Evolutionary conservation across 2,113 vertebrate species (phyloP).

Genomic region (human (Homo sapiens)): DNA sequence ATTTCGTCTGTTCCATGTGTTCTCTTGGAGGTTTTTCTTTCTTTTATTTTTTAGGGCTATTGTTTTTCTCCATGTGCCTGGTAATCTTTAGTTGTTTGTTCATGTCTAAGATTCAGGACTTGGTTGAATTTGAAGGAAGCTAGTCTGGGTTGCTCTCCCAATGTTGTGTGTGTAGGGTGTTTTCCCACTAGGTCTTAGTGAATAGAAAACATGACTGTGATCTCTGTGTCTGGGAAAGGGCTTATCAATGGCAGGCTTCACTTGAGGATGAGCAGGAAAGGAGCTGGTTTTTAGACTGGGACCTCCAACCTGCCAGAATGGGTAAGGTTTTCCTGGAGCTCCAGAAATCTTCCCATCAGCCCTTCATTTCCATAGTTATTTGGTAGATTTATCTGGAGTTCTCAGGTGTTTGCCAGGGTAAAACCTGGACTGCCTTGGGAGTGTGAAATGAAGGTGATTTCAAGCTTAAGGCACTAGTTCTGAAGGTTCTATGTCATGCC

Average conservation of each 20-base stretch:
- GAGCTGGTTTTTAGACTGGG: background rate
- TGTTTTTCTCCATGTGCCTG: background rate
- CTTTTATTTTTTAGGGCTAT: background rate
- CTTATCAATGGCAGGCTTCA: background rate
- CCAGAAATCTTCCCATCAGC: background rate
- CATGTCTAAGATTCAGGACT: background rate
- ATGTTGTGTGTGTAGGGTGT: background rate
- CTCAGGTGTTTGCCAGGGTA: background rate
- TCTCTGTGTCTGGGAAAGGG: background rate
- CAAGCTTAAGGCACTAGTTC: background rate
- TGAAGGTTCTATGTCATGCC: background rate
- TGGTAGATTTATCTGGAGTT: background rate
- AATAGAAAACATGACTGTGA: background rate
- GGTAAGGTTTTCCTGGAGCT: background rate
- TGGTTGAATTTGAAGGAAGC: background rate
- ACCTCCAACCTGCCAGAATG: background rate
- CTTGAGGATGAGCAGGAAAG: background rate
- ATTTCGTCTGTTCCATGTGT: background rate
- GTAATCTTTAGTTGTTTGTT: background rate
- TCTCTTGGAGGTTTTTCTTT: background rate
- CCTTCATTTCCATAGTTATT: background rate
- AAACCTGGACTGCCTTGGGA: background rate
- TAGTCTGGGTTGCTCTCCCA: background rate
- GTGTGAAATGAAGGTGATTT: background rate
- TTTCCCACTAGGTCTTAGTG: background rate